phyloP scores from a whole-genome alignment of 1,140 invertebrate species.

The Episyrphus balteatus region DNA sequence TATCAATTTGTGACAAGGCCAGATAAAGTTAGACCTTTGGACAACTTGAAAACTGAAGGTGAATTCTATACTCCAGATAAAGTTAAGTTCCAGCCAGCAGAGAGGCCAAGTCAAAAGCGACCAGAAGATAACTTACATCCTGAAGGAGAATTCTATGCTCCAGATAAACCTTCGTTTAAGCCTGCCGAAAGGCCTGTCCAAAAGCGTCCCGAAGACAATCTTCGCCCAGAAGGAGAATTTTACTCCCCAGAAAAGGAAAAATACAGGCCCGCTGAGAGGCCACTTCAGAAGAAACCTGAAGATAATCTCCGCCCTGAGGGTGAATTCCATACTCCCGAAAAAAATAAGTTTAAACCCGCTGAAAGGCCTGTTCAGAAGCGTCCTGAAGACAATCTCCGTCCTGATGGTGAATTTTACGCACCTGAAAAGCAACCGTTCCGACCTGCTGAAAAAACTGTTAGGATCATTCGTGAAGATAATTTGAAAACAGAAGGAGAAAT shows the following conservation, averaged over 20 bases:
- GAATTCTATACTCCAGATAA: conserved; percentile 37
- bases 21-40: conserved; percentile 44
- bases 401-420: conserved; percentile 39
- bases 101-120: conserved; percentile 31
- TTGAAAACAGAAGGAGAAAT: conserved; percentile 38
- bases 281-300: conserved; percentile 44
- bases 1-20: conserved; percentile 40
- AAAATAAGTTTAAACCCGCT: too few relatives aligned
- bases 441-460: conserved; percentile 38
- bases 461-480: conserved; percentile 36
- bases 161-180: background rate
- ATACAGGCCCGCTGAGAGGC: conserved; percentile 42
- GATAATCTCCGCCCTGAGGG: conserved; percentile 62
- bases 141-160: conserved; percentile 26
- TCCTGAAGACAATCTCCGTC: conserved; percentile 41
- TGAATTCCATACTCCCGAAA: conserved; percentile 40
- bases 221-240: too few relatives aligned
- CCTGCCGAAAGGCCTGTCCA: conserved; percentile 15
- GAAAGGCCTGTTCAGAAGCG: conserved; percentile 50
- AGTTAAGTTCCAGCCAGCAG: conserved; percentile 30
- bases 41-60: conserved; percentile 50
- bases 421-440: conserved; percentile 18
- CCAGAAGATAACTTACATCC: conserved; percentile 43
- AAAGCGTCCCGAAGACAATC: too few relatives aligned
- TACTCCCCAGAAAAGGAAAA: too few relatives aligned